phyloP scores from a whole-genome alignment of 2,113 vertebrate species.

The Cervus canadensis region DNA sequence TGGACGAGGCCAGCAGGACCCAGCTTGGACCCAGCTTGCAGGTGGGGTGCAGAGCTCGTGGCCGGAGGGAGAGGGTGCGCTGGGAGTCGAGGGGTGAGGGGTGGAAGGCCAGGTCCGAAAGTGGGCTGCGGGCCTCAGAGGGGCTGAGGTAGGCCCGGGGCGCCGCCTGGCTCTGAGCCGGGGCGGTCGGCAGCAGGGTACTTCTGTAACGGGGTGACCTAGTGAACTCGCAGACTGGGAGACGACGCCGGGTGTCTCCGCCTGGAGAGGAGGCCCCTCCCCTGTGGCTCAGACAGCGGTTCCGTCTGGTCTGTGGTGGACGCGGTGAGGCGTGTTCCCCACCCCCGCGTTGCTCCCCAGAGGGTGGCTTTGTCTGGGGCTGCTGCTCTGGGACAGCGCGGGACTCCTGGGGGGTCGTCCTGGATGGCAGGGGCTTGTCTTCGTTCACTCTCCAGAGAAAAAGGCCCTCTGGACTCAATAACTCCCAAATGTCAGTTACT shows the following conservation, averaged over 20 bases:
- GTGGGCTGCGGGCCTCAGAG: too few relatives aligned
- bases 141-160: background rate
- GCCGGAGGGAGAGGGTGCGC: background rate
- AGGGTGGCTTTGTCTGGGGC: background rate
- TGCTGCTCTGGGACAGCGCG: background rate
- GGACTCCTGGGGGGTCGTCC: background rate
- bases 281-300: fast-evolving
- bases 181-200: background rate
- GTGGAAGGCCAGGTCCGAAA: fast-evolving
- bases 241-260: fast-evolving
- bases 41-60: background rate
- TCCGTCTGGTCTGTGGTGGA: background rate
- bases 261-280: too few relatives aligned
- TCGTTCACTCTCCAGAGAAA: too few relatives aligned
- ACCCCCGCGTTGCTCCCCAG: background rate
- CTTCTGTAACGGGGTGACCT: background rate
- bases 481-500: background rate
- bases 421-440: background rate
- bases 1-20: fast-evolving
- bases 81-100: background rate
- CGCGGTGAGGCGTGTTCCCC: background rate
- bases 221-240: fast-evolving
- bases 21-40: fast-evolving
- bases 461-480: background rate
- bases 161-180: background rate